These are phyloP conservation scores for Agonopterix heracliana DNA, from an alignment of 2,888 invertebrate genomes.

Conservation along the genomic window DNA sequence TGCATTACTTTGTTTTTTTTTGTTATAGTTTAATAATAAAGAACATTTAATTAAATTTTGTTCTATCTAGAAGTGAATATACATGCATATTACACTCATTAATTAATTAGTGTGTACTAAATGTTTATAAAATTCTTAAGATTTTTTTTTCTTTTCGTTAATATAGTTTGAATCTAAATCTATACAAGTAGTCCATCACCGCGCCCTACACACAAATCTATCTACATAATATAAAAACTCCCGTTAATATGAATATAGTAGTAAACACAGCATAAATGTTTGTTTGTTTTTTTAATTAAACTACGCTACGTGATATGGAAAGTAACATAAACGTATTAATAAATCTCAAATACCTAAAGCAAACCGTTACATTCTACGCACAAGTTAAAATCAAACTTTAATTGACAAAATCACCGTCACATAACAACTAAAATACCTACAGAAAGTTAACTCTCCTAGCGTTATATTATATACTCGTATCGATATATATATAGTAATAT, in stretches of 20 bases:
- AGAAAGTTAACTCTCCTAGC: conserved; percentile 4
- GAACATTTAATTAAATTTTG: conserved; percentile 40
- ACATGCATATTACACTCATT: conserved; percentile 51
- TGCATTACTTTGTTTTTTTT: conserved; percentile 23
- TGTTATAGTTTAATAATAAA: conserved; percentile 15
- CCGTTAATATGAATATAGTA: conserved; percentile 47
- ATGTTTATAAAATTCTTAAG: conserved; percentile 57
- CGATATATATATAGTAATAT: background rate
- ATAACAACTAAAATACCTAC: conserved; percentile 35
- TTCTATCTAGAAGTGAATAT: conserved; percentile 61
- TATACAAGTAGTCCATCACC: conserved; percentile 63
- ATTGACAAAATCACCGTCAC: conserved; percentile 61
- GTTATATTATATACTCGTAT: background rate
- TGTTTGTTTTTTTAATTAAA: conserved; percentile 23
- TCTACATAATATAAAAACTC: conserved; percentile 44
- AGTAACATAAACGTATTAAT: conserved; percentile 35
- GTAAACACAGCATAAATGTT: conserved; percentile 57
- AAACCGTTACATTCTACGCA: conserved; percentile 25
- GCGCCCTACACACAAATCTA: conserved; percentile 48
- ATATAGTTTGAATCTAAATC: conserved; percentile 49
- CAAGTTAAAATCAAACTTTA: conserved; percentile 41
- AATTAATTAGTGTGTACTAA: conserved; percentile 56
- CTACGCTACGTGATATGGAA: conserved; percentile 56
- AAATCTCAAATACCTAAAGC: conserved; percentile 47
- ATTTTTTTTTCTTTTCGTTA: conserved; percentile 43